Evolutionary conservation across 2,888 invertebrate species (phyloP).

Genomic region (Saturnia japonica): DNA sequence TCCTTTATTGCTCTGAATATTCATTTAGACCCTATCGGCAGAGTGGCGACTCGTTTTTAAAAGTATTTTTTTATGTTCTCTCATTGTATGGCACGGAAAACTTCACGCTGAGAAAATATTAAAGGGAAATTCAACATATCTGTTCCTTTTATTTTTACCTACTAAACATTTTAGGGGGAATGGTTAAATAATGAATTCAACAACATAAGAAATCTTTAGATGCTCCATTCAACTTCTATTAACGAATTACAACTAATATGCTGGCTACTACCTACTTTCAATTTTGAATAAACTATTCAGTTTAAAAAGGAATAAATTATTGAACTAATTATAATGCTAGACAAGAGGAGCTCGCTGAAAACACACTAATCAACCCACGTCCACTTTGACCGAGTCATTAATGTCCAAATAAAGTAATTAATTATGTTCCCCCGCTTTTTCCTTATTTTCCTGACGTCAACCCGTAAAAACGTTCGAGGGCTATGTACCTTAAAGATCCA

Average conservation of each 20-base stretch:
- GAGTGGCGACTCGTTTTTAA: conserved; percentile 71
- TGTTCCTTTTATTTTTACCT: background rate
- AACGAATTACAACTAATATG: background rate
- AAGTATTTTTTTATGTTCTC: conserved; percentile 64
- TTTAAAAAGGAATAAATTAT: background rate
- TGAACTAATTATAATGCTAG: conserved; percentile 43
- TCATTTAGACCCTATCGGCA: conserved; percentile 74
- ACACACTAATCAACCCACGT: conserved; percentile 74
- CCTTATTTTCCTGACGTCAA: conserved; percentile 69
- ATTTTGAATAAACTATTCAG: background rate
- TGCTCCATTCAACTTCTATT: background rate
- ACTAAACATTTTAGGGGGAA: background rate
- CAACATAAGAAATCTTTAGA: too few relatives aligned
- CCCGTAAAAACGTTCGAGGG: conserved; percentile 69
- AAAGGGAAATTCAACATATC: conserved; percentile 9
- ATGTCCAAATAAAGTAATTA: conserved; percentile 81
- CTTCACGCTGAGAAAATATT: conserved; percentile 14
- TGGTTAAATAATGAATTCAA: background rate
- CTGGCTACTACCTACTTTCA: background rate
- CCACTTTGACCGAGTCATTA: conserved; percentile 73
- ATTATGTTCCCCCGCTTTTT: conserved; percentile 72
- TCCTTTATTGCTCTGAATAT: conserved; percentile 74
- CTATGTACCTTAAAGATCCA: conserved; percentile 68
- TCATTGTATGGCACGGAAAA: conserved; percentile 46
- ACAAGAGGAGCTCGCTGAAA: conserved; percentile 53